Conservation (phyloP, 64 coral and sea anemone genomes). For the Porites lutea region DNA sequence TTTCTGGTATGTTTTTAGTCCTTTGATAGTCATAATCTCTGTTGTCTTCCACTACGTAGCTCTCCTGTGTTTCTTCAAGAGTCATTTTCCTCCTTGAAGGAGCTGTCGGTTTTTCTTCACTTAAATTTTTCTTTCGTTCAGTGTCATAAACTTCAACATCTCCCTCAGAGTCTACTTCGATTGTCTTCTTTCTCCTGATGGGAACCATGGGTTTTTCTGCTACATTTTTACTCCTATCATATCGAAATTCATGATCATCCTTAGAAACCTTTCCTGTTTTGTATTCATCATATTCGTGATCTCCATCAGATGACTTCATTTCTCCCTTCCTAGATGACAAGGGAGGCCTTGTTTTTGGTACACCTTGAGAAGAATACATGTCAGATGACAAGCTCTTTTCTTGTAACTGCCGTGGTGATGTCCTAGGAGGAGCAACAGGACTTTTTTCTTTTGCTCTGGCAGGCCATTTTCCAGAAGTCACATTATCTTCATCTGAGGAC, state of each 20-base stretch:
- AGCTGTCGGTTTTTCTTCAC: neutral
- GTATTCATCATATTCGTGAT: neutral
- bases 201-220: neutral
- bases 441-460: neutral
- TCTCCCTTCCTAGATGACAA: neutral
- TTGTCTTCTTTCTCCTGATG: neutral
- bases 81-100: neutral
- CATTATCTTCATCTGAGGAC: slow-evolving; percentile 33
- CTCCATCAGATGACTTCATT: slow-evolving; percentile 1
- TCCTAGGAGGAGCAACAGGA: slow-evolving; percentile 1
- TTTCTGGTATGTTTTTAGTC: neutral
- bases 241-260: neutral
- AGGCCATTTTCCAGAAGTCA: neutral
- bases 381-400: neutral
- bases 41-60: neutral
- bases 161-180: neutral
- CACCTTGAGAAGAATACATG: neutral
- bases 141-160: neutral
- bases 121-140: neutral
- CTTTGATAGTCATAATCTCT: neutral
- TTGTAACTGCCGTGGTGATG: neutral
- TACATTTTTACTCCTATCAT: neutral
- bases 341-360: slow-evolving; percentile 9
- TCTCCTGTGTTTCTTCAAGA: neutral
- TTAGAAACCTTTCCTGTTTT: neutral